Conservation (phyloP, 2,113 vertebrate species). For the Takifugu bimaculatus region DNA sequence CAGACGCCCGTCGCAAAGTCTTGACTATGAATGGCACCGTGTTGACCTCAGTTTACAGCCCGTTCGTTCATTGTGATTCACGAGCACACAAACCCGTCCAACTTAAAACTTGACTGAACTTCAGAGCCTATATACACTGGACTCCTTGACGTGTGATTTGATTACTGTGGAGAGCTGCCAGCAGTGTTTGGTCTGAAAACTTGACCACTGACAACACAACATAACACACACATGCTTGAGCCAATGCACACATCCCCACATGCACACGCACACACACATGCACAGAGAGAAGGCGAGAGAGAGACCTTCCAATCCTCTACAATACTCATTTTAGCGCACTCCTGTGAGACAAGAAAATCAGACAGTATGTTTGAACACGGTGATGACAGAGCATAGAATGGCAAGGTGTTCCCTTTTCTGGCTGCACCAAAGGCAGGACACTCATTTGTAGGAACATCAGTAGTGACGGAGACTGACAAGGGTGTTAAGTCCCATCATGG, state of each 20-base stretch:
- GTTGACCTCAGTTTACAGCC: slow-evolving; percentile 38
- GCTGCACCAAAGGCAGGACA: slow-evolving; percentile 42
- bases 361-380: slow-evolving; percentile 51
- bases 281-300: not conserved
- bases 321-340: slow-evolving; percentile 19
- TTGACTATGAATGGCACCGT: slow-evolving; percentile 59
- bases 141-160: slow-evolving; percentile 53
- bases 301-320: slow-evolving; percentile 38
- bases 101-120: slow-evolving; percentile 51
- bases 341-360: slow-evolving; percentile 43
- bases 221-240: not conserved
- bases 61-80: not conserved
- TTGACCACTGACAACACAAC: slow-evolving; percentile 29
- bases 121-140: slow-evolving; percentile 28
- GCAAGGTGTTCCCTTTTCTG: slow-evolving; percentile 18
- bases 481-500: slow-evolving; percentile 42
- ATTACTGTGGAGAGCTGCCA: slow-evolving; percentile 62
- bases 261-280: not conserved
- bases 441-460: slow-evolving; percentile 38
- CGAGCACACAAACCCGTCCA: not conserved
- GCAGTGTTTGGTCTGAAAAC: slow-evolving; percentile 50
- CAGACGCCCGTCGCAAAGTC: slow-evolving; percentile 56
- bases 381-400: slow-evolving; percentile 55
- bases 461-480: slow-evolving; percentile 54
- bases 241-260: not conserved